Base-by-base conservation (phyloP, 2,888 invertebrate genomes). In the Plemyria rubiginata region DNA sequence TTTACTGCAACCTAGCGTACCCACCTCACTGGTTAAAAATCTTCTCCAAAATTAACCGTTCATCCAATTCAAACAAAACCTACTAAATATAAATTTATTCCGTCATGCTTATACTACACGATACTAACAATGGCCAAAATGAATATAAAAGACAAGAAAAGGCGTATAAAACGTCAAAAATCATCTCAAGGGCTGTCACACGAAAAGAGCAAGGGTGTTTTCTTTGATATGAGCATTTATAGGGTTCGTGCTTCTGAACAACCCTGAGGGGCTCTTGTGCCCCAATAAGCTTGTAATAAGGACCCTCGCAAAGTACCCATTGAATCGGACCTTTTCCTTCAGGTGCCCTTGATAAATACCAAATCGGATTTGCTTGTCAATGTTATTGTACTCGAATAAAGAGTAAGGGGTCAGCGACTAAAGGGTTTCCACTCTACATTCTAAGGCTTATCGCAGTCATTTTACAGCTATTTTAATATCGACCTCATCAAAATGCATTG, bases 231-330 rank as follows among this genome's bases (percentile, higher is more conserved):
- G 71, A 73, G 75, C 77, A 76, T 79, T 80, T 80, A 76, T 81
- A 83, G 86, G 86, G 86, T 32, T 32, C 32, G 32, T 79, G 80
- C 84, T 82, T 75, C 71, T 79, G 79, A 81, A 76, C 78, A 62
- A 70, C 77, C 76, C 75, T 73, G 65, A 85, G 82, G 83, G 81
- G 73, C 82, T 73, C 90, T 89, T 81, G 82, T 84, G 77, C 87
- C 85, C 88, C 89, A 91, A 92, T 90, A 86, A 87, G 82, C 82
- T 81, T 83, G 80, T 88, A 88, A 90, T 81, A 92, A 91, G 89
- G 71, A 76, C 81, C 78, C 88, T 87, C 66, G 74, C 76, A 75
- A 80, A 85, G 86, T 80, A 73, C 77, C 81, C 79, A 74, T 85
- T 86, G 87, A 90, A 88, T 86, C 82, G 86, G 74, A 76, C 77